Conservation (phyloP, 2,113 vertebrate species). For the Phalacrocorax aristotelis region DNA sequence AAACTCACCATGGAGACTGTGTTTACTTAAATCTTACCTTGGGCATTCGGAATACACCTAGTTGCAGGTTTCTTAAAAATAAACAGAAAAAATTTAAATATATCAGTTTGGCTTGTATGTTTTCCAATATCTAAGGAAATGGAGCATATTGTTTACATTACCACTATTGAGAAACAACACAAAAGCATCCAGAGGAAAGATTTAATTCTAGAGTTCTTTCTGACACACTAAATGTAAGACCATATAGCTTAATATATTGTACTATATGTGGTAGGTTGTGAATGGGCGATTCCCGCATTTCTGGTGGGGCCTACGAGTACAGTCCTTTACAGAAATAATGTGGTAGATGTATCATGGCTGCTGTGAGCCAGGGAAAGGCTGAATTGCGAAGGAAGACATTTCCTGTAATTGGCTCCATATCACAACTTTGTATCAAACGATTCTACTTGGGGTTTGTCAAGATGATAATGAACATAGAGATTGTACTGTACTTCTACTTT, state of each 20-base stretch:
- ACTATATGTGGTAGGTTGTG: background rate
- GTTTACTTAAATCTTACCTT: conserved; percentile 23
- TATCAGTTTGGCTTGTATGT: background rate
- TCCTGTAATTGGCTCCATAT: conserved; percentile 10
- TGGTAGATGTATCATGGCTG: background rate
- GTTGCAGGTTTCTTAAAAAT: background rate
- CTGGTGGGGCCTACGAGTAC: background rate
- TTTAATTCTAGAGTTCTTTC: background rate
- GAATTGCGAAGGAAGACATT: conserved; percentile 6
- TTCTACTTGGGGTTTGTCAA: background rate
- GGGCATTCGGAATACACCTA: background rate
- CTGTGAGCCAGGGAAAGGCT: background rate
- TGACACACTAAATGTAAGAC: background rate
- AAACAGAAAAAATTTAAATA: background rate
- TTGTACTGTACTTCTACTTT: conserved; percentile 30
- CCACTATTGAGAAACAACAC: background rate
- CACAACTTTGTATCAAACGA: background rate
- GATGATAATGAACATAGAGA: conserved; percentile 14
- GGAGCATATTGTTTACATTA: background rate
- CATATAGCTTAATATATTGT: background rate
- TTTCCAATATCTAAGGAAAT: background rate
- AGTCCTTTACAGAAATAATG: background rate
- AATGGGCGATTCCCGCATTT: background rate
- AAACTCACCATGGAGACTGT: conserved; percentile 38
- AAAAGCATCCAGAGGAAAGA: background rate